phyloP scores from a whole-genome alignment of 2,113 vertebrate species.

The Leiothrix lutea region DNA sequence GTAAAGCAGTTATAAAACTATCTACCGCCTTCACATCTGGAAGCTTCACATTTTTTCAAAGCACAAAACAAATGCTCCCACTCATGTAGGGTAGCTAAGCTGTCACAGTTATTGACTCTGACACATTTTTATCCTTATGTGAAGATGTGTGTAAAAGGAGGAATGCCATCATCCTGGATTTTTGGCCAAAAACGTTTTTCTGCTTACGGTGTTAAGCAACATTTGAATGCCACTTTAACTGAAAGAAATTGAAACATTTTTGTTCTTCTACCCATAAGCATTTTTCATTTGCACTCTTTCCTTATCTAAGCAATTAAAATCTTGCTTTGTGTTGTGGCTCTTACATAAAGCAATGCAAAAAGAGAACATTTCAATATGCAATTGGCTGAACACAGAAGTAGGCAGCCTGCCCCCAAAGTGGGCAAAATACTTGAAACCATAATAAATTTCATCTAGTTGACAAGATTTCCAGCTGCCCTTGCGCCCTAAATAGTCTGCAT shows the following conservation, averaged over 20 bases:
- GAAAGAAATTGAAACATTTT: not conserved
- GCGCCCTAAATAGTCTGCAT: not conserved
- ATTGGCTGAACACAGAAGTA: not conserved
- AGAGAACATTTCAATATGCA: not conserved
- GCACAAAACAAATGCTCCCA: not conserved
- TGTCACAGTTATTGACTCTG: not conserved
- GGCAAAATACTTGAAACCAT: not conserved
- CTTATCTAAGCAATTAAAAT: not conserved
- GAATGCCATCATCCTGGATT: not conserved
- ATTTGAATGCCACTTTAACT: not conserved
- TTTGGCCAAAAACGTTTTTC: not conserved
- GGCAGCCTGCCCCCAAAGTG: not conserved
- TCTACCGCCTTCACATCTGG: not conserved
- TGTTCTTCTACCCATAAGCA: not conserved
- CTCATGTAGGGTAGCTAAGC: not conserved
- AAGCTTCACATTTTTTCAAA: constrained; percentile 1
- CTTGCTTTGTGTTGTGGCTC: not conserved
- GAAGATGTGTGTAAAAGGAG: not conserved
- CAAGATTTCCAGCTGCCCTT: not conserved
- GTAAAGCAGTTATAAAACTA: not conserved
- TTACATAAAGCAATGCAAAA: not conserved
- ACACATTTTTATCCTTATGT: not conserved
- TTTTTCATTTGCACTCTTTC: not conserved
- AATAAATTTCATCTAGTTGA: not conserved
- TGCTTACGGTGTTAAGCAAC: not conserved